Evolutionary conservation across 2,888 invertebrate genomes (phyloP), one percentile per base, ranked within the genome.

Genomic region (Nysson spinosus): DNA sequence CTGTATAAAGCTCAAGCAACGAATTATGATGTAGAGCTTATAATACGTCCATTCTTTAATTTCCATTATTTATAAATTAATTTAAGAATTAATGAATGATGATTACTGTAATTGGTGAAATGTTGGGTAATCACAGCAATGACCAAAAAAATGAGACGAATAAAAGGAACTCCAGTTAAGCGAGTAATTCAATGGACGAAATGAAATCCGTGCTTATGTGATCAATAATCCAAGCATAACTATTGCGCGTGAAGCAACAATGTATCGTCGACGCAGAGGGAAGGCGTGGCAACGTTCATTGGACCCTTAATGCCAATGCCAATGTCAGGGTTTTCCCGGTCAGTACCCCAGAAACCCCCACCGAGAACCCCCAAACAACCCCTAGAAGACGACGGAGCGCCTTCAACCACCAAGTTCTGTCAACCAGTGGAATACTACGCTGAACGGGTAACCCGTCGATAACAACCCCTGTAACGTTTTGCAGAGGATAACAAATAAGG

Each of bases 301-400:
- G 80, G 68, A 74, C 79, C 74, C 72, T 77, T 76, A 77, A 79
- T 77, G 72, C 78, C 84, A 84, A 83, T 83, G 84, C 83, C 84
- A 84, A 84, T 84, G 84, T 84, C 84, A 83, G 79, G 75, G 77
- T 71, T 78, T 76, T 62, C 63, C 71, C 75, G 78, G 73, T 69
- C 75, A 74, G 56, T 72, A 73, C 78, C 77, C 72, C 64, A 54
- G 51, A 49, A 60, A 54, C 42, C 40, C 49, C 63, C 72, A 43
- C 63, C 22, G 34, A 17, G 20, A 9, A 28, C 11, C 32, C 4
- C 4, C n/a, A 11, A 49, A 28, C 19, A 5, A 1, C 2, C 5
- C 11, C 4, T 14, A 17, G 34, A 42, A 28, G 43, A 50, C 46
- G 46, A 40, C 34, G 40, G 22, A 14, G 4, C 20, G 22, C 16